These are phyloP conservation scores for Chelonus insularis DNA, from an alignment of 1,140 invertebrate species.

Conservation along the genomic window DNA sequence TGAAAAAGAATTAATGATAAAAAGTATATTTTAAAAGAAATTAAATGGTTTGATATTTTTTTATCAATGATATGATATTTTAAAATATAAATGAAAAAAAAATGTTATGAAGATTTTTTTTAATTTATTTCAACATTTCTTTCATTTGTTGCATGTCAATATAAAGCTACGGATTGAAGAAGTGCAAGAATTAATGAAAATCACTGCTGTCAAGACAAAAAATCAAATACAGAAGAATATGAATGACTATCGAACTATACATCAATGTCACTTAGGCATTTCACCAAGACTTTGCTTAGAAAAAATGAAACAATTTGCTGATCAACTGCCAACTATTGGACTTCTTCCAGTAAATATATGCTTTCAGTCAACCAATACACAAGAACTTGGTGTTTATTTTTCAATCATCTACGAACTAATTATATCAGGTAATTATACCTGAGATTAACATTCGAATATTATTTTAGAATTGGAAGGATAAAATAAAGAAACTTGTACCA, in stretches of 20 bases:
- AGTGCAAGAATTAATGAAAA: conserved; percentile 28
- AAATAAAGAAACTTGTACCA: conserved; percentile 57
- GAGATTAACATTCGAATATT: background rate
- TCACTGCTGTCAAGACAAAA: conserved; percentile 24
- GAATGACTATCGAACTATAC: conserved; percentile 12
- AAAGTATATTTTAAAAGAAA: background rate
- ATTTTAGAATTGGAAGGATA: conserved; percentile 56
- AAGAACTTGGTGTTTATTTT: conserved; percentile 4
- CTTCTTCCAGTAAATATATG: conserved; percentile 35
- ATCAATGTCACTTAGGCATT: conserved; percentile 27
- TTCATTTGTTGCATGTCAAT: too few relatives aligned
- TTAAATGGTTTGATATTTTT: too few relatives aligned
- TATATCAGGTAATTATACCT: too few relatives aligned
- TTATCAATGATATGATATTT: too few relatives aligned
- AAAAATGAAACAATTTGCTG: conserved; percentile 39
- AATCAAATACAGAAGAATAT: conserved; percentile 20
- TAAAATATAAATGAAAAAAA: too few relatives aligned
- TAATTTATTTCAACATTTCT: too few relatives aligned
- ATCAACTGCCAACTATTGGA: conserved; percentile 32
- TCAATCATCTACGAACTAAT: too few relatives aligned
- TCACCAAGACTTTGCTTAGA: conserved; percentile 29
- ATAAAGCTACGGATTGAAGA: conserved; percentile 26
- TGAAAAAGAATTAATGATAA: background rate
- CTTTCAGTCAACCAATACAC: background rate
- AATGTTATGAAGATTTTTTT: too few relatives aligned